Percentiles rank a stretch among this genome's conserved stretches.
These are phyloP conservation scores for Branchipolynoe longqiensis DNA, from an alignment of 2,888 invertebrate genomes.

Conservation along the genomic window DNA sequence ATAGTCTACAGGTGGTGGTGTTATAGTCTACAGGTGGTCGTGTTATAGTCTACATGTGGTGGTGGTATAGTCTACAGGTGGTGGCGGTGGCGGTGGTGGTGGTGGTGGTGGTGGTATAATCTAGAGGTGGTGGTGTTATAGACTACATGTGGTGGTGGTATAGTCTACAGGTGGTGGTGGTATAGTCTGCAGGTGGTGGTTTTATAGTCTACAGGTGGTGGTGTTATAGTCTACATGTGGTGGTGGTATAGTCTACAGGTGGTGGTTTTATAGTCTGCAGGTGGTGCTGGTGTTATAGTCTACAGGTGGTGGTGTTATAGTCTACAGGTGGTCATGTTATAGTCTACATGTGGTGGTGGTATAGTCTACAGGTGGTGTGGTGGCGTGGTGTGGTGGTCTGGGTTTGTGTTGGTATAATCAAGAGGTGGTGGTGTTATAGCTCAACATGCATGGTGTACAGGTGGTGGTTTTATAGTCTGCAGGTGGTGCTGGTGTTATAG, in stretches of 20 bases:
- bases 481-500: too few species aligned
- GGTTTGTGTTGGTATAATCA: background rate
- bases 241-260: background rate
- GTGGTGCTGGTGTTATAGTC: too few species aligned
- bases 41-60: background rate
- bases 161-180: too few species aligned
- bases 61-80: background rate
- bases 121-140: too few species aligned
- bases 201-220: background rate
- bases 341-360: too few species aligned
- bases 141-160: background rate
- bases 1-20: background rate
- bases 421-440: background rate
- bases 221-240: background rate
- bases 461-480: too few species aligned
- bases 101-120: too few species aligned
- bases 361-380: background rate
- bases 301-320: background rate
- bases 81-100: background rate
- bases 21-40: background rate
- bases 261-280: too few species aligned
- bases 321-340: too few species aligned
- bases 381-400: too few species aligned
- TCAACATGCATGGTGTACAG: too few species aligned
- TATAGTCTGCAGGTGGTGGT: too few species aligned